Base-by-base conservation (phyloP, 2,797 vertebrate genomes). In the Malacoraja senta region DNA sequence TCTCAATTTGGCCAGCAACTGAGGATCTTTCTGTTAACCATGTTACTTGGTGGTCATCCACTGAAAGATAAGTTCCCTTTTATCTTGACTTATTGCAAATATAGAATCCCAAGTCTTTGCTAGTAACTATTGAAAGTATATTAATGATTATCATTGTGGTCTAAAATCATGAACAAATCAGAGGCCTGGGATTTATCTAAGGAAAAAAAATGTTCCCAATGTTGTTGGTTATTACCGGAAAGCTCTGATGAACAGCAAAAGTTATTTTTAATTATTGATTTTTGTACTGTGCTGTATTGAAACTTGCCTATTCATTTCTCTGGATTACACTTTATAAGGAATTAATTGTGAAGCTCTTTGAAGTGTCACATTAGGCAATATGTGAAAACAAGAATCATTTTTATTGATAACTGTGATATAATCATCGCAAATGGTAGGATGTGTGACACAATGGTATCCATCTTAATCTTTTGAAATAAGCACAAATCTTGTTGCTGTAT, bases 371-470 rank as follows among this genome's bases (percentile, higher is more conserved):
- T 35, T 65, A 35, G 15, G 17, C 32, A 1, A 2, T 32, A 65
- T 21, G 32, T 88, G 61, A 88, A 86, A 88, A 19, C 61, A 88
- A 88, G 15, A 35, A 68, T 21, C 35, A 88, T 88, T 88, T 86
- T 88, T 68, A 88, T 68, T 88, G 61, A 9, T 65, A 65, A 32
- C 7, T 63, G 83, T n/a, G 61, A 9, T 65, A 88, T 88, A 7
- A 65, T 88, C 61, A 65, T 88, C 32, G 63, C 35, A 88, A 65
- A 17, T 29, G 61, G 35, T 32, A 65, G 61, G 12, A 86, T 19
- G 63, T 65, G 19, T 26, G 17, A 9, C n/a, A 17, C 12, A 88
- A 35, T 65, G n/a, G 13, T 78, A 32, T 35, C 32, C 32, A 78
- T 35, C n/a, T 32, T 32, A 65, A 88, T 68, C 61, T 7, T 88